Base-by-base conservation (phyloP, 1,140 invertebrate genomes). In the Bilobella aurantiaca region DNA sequence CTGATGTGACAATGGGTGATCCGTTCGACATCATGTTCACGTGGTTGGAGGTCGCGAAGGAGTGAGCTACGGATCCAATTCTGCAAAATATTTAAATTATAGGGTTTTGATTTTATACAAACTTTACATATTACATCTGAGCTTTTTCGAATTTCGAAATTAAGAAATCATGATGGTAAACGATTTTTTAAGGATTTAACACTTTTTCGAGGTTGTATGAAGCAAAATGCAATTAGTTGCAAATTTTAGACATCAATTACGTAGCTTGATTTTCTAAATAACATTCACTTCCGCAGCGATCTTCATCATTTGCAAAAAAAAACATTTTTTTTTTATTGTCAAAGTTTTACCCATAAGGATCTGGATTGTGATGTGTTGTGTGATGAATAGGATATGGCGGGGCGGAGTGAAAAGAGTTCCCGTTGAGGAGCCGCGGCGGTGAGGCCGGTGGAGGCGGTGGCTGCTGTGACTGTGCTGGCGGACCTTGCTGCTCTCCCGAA, bases 271-370 rank as follows among this genome's bases (percentile, higher is more conserved):
- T n/a, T n/a, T n/a, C n/a, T n/a, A n/a, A n/a, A n/a, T n/a, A n/a
- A n/a, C n/a, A n/a, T n/a, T n/a, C n/a, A n/a, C n/a, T n/a, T n/a
- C n/a, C n/a, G n/a, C n/a, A n/a, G n/a, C n/a, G n/a, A n/a, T n/a
- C n/a, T n/a, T n/a, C n/a, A n/a, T n/a, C n/a, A n/a, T n/a, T n/a
- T n/a, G n/a, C n/a, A n/a, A n/a, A n/a, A n/a, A n/a, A n/a, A n/a
- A n/a, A n/a, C n/a, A n/a, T n/a, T n/a, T n/a, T n/a, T n/a, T n/a
- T n/a, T n/a, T n/a, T n/a, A n/a, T n/a, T n/a, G n/a, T n/a, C n/a
- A n/a, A n/a, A n/a, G n/a, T n/a, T n/a, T n/a, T 74, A 86, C 83
- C 83, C 82, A 74, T 86, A 86, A n/a, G 82, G 80, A 56, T 85
- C 84, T 14, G 82, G 31, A 18, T 47, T 30, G 37, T 72, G 70